phyloP scores from a whole-genome alignment of 2,888 invertebrate genomes.

The Endomychus coccineus region DNA sequence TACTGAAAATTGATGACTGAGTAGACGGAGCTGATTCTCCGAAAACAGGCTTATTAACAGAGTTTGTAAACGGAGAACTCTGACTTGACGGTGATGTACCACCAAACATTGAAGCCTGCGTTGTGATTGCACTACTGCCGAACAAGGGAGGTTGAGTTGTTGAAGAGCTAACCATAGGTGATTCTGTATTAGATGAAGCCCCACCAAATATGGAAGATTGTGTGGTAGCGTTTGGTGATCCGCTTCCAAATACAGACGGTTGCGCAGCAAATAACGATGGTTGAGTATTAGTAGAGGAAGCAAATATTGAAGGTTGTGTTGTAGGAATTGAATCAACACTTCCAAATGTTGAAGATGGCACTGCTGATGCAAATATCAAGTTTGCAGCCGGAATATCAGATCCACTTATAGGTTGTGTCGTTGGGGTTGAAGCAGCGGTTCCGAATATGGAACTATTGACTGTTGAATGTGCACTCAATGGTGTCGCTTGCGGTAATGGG shows the following conservation, averaged over 20 bases:
- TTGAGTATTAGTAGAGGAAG: conserved; percentile 9
- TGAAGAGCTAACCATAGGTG: conserved; percentile 11
- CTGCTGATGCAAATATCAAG: conserved; percentile 38
- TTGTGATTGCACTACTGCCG: conserved; percentile 10
- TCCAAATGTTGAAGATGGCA: background rate
- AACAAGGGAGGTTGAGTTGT: conserved; percentile 10
- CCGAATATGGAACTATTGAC: conserved; percentile 29
- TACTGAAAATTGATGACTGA: background rate
- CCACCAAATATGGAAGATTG: conserved; percentile 16
- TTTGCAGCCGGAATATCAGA: conserved; percentile 32
- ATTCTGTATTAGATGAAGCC: conserved; percentile 4
- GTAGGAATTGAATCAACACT: conserved; percentile 1
- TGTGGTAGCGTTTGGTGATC: conserved; percentile 15
- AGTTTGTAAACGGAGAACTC: conserved; percentile 13
- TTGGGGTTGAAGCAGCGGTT: conserved; percentile 33
- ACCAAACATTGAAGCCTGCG: conserved; percentile 4
- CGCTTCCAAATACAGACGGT: conserved; percentile 12
- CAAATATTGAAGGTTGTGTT: conserved; percentile 11
- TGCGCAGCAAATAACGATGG: conserved; percentile 15
- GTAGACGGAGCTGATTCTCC: background rate
- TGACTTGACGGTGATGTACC: conserved; percentile 8
- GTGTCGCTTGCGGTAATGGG: conserved; percentile 20
- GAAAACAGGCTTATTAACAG: conserved; percentile 12
- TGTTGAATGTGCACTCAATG: too few relatives aligned
- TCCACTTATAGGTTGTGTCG: conserved; percentile 16